Evolutionary conservation across 2,797 vertebrate genomes (phyloP).

Genomic region (Podarcis siculus): DNA sequence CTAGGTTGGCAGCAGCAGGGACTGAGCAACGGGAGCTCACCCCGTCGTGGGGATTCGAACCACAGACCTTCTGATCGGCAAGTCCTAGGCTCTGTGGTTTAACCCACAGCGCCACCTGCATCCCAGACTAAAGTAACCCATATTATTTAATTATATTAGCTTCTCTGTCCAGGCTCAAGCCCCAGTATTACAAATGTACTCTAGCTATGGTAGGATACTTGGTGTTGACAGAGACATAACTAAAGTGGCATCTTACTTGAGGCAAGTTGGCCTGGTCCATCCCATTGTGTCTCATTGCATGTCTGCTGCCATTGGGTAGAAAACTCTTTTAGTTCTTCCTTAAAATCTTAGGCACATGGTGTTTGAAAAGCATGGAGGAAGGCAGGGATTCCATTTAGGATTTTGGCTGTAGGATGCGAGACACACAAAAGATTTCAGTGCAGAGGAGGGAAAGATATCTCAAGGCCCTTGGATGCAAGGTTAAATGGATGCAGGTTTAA

Average conservation of each 20-base stretch:
- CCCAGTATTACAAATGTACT: neutral
- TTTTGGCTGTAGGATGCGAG: neutral
- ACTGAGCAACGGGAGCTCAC: too few relatives aligned
- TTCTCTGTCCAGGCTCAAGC: too few relatives aligned
- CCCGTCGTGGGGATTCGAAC: too few relatives aligned
- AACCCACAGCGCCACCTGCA: too few relatives aligned
- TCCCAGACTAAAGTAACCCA: too few relatives aligned
- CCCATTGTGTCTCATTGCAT: neutral
- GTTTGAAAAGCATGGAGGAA: too few relatives aligned
- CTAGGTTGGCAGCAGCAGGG: too few relatives aligned
- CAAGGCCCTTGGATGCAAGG: neutral
- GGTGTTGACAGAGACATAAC: neutral
- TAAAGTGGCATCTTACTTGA: neutral
- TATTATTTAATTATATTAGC: too few relatives aligned
- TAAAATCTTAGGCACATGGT: too few relatives aligned
- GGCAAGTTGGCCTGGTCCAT: neutral
- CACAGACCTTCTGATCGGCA: too few relatives aligned
- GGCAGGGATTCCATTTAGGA: neutral
- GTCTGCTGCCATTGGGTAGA: neutral
- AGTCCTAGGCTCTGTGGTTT: too few relatives aligned
- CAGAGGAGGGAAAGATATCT: neutral
- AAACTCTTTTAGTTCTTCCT: neutral
- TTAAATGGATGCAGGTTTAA: neutral
- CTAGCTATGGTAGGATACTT: neutral
- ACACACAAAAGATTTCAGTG: neutral